A percentile compares a stretch with the other conserved stretches of the same genome.
phyloP scores from a whole-genome alignment of 2,797 vertebrate genomes.

The Pseudochaenichthys georgianus region DNA sequence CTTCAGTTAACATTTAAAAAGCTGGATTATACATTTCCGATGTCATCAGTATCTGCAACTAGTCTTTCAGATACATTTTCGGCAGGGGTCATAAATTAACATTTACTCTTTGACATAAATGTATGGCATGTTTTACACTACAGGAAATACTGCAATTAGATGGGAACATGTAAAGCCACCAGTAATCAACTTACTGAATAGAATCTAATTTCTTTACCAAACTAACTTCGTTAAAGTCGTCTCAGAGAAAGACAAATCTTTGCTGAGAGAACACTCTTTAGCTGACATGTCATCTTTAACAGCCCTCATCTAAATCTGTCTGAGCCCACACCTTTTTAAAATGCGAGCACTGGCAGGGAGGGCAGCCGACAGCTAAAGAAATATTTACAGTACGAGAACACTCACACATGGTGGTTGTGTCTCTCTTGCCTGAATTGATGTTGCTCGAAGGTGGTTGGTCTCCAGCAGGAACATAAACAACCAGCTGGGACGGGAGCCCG shows the following conservation, averaged over 20 bases:
- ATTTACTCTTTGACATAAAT: no score
- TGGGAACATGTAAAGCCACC: not conserved
- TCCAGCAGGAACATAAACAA: conserved; percentile 80
- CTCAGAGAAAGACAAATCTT: not conserved
- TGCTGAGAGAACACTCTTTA: conserved; percentile 1
- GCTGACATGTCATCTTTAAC: conserved; percentile 34
- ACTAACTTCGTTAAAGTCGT: not conserved
- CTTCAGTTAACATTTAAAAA: no score
- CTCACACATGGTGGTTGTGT: conserved; percentile 71
- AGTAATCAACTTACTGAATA: not conserved
- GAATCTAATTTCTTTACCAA: not conserved
- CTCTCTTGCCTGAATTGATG: conserved; percentile 71
- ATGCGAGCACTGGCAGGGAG: conserved; percentile 66
- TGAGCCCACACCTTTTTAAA: conserved; percentile 54
- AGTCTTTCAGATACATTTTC: no score
- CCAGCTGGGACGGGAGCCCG: conserved; percentile 62
- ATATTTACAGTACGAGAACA: conserved; percentile 83
- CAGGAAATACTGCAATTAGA: no score
- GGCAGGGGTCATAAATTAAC: no score
- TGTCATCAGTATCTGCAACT: no score
- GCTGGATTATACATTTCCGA: no score
- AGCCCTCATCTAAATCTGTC: conserved; percentile 48
- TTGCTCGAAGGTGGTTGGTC: conserved; percentile 74
- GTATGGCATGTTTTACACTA: no score
- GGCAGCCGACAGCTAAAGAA: conserved; percentile 79